Conservation (phyloP, 2,888 invertebrate species). For the Oxycera nigricornis region DNA sequence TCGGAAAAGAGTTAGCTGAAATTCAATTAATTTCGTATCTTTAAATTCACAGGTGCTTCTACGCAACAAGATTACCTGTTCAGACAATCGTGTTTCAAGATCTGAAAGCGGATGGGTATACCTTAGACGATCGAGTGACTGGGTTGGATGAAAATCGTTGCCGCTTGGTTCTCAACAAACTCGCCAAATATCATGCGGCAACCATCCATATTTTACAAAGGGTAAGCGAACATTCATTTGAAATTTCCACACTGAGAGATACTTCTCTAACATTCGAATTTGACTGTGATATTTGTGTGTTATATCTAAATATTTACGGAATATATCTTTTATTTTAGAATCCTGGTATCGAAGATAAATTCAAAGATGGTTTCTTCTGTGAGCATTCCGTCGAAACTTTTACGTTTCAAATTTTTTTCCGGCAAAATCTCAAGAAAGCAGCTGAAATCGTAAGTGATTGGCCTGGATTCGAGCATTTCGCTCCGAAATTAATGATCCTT, state of each 20-base stretch:
- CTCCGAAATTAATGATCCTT: constrained; percentile 59
- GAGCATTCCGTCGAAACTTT: background rate
- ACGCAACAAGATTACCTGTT: constrained; percentile 56
- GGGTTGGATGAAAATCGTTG: constrained; percentile 67
- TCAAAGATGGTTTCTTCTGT: background rate
- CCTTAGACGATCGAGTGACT: constrained; percentile 64
- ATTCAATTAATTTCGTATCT: background rate
- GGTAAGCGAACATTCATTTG: constrained; percentile 46
- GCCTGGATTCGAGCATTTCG: constrained; percentile 61
- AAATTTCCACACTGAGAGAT: too few relatives aligned
- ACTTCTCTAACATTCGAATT: too few relatives aligned
- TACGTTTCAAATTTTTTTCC: constrained; percentile 27
- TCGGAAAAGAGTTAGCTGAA: too few relatives aligned
- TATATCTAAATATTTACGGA: too few relatives aligned
- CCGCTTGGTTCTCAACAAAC: constrained; percentile 62
- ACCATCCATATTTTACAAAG: constrained; percentile 65
- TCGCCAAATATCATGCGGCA: constrained; percentile 67
- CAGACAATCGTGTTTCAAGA: constrained; percentile 60
- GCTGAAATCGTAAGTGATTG: constrained; percentile 60
- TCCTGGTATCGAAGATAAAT: background rate
- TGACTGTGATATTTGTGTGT: too few relatives aligned
- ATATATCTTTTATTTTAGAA: background rate
- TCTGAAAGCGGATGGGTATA: constrained; percentile 64
- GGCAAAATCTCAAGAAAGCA: constrained; percentile 52
- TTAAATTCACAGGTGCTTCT: constrained; percentile 54